Evolutionary conservation across 2,888 invertebrate species (phyloP).

Genomic region (Rhagophthalmus giganteus): DNA sequence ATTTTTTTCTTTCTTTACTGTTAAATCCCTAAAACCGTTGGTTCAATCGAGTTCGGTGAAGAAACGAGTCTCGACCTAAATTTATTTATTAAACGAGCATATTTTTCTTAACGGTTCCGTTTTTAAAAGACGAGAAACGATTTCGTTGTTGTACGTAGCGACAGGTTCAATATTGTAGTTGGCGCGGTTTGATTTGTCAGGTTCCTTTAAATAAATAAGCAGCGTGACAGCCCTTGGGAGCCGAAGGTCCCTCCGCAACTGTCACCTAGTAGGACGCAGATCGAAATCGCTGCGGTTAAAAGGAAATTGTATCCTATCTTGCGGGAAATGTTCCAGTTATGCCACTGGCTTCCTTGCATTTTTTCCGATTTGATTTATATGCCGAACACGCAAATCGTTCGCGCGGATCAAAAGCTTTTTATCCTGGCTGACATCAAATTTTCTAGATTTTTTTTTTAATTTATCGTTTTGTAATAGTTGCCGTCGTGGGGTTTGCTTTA

Average conservation of each 20-base stretch:
- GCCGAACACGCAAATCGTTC: slow-evolving; percentile 1
- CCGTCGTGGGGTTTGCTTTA: too few species aligned
- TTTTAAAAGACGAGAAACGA: neutral
- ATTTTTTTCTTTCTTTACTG: too few species aligned
- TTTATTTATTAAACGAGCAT: neutral
- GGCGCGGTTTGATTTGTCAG: slow-evolving; percentile 20
- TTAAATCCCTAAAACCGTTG: too few species aligned
- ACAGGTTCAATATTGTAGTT: slow-evolving; percentile 21
- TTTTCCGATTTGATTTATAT: slow-evolving; percentile 3
- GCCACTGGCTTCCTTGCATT: neutral
- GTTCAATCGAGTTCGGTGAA: neutral
- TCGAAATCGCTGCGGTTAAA: slow-evolving; percentile 21
- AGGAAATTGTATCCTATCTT: slow-evolving; percentile 25
- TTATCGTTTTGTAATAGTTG: neutral
- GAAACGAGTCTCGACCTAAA: neutral
- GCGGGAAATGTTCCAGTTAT: slow-evolving; percentile 17
- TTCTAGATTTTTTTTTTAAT: neutral
- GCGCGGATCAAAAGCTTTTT: neutral
- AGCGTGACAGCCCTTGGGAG: slow-evolving; percentile 17
- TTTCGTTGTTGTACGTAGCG: slow-evolving; percentile 8
- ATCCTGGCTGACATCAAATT: neutral
- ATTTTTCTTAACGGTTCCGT: neutral
- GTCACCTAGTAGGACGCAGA: slow-evolving; percentile 23
- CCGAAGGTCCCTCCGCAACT: slow-evolving; percentile 14
- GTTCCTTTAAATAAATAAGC: slow-evolving; percentile 24